These are phyloP conservation scores for Lepisosteus oculatus DNA, from an alignment of 2,113 vertebrate genomes.

Conservation along the genomic window DNA sequence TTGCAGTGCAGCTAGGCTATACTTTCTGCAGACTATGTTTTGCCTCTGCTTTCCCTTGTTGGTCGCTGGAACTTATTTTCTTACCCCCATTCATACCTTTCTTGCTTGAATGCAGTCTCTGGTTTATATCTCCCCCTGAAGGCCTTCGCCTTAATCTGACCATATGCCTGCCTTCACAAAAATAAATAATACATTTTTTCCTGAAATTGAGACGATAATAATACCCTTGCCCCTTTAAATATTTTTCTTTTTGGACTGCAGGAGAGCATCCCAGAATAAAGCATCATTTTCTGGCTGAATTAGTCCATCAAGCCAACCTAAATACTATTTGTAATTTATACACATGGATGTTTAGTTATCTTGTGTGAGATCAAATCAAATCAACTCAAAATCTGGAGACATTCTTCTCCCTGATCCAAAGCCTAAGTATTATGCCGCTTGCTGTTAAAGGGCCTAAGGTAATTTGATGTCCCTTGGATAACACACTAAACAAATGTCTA, in stretches of 20 bases:
- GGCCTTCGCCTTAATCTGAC: too few relatives aligned
- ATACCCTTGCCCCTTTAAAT: background rate
- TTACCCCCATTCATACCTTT: too few relatives aligned
- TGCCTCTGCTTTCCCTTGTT: too few relatives aligned
- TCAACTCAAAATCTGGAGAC: background rate
- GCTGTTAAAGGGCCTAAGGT: slow-evolving; percentile 7
- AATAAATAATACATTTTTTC: too few relatives aligned
- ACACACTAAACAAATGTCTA: slow-evolving; percentile 2
- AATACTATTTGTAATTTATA: background rate
- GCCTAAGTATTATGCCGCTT: background rate
- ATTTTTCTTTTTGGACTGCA: slow-evolving; percentile 1
- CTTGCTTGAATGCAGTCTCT: too few relatives aligned
- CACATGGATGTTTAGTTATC: background rate
- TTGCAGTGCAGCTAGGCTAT: too few relatives aligned
- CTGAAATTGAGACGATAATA: too few relatives aligned
- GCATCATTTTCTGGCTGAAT: background rate
- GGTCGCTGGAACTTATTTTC: too few relatives aligned
- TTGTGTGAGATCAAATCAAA: slow-evolving; percentile 4
- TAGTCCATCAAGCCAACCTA: background rate
- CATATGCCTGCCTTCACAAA: too few relatives aligned
- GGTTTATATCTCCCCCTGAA: too few relatives aligned
- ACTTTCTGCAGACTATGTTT: too few relatives aligned
- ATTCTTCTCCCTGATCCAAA: background rate
- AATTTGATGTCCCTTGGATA: background rate
- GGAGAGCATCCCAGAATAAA: background rate